These are phyloP conservation scores for Apis cerana DNA, from an alignment of 1,140 invertebrate species.

Conservation along the genomic window DNA sequence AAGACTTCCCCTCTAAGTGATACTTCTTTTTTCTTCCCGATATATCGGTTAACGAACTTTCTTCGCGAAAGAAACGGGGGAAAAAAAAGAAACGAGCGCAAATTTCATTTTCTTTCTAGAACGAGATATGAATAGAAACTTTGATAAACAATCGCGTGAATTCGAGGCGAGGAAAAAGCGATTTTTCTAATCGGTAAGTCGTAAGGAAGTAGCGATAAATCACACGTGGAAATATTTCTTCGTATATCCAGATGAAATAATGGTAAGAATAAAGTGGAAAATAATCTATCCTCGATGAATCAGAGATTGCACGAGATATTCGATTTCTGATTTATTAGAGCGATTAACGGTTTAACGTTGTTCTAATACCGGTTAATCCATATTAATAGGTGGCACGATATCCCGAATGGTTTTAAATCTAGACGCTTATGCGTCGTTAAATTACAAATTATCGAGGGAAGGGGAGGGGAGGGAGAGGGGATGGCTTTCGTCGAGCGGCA, in stretches of 20 bases:
- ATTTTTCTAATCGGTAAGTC: background rate
- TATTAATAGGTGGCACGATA: background rate
- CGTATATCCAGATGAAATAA: background rate
- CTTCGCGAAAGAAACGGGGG: too few species aligned
- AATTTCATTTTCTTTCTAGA: background rate
- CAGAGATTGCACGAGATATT: too few species aligned
- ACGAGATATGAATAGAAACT: too few species aligned
- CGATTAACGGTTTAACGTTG: background rate
- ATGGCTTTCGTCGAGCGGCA: background rate
- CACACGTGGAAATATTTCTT: too few species aligned
- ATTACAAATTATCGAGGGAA: background rate
- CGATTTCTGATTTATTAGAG: constrained; percentile 10
- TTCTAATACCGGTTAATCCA: constrained; percentile 6
- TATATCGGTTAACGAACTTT: background rate
- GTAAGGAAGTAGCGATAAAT: background rate
- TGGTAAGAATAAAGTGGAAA: background rate
- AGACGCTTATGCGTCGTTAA: background rate
- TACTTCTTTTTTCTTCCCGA: background rate
- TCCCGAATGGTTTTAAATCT: constrained; percentile 10
- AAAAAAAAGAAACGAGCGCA: background rate
- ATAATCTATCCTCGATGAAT: too few species aligned
- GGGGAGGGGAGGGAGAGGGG: background rate
- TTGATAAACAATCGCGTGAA: background rate
- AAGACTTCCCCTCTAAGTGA: background rate
- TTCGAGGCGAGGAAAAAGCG: too few species aligned